Conservation (phyloP, 2,113 vertebrate genomes). For the Dasypus novemcinctus region DNA sequence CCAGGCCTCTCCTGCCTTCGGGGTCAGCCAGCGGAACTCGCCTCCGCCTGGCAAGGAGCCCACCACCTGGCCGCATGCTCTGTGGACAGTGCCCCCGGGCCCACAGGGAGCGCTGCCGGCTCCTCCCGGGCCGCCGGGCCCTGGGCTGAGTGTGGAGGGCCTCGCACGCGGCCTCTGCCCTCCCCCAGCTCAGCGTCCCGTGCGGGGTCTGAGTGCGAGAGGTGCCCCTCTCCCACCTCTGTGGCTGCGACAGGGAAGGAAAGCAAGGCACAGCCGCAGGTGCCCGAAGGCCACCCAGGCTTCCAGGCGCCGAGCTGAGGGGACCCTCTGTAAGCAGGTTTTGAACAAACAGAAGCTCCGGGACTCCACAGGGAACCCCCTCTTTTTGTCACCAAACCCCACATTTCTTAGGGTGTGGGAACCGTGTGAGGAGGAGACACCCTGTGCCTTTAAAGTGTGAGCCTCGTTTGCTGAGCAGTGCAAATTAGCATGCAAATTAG, state of each 20-base stretch:
- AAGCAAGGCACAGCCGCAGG: not conserved
- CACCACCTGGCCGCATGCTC: not conserved
- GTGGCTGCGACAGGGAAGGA: not conserved
- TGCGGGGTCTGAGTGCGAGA: not conserved
- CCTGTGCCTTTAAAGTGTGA: constrained; percentile 21
- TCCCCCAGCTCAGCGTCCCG: not conserved
- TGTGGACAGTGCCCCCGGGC: not conserved
- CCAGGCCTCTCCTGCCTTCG: not conserved
- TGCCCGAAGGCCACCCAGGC: not conserved
- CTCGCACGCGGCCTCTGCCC: not conserved
- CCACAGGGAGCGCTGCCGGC: not conserved
- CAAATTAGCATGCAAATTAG: constrained; percentile 47
- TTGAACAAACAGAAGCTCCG: not conserved
- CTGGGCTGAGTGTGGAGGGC: not conserved
- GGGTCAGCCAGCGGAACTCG: not conserved
- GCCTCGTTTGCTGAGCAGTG: constrained; percentile 1
- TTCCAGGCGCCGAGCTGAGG: not conserved
- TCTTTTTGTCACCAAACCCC: not conserved
- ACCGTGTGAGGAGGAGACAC: not conserved
- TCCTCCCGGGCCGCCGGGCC: not conserved
- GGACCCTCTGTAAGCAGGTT: not conserved
- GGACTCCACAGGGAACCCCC: not conserved
- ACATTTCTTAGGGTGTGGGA: not conserved
- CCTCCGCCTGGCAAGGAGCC: not conserved
- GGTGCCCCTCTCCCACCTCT: not conserved